A percentile compares a stretch with the other conserved stretches of the same genome.
Conservation (phyloP, 2,888 invertebrate genomes). For the Drosophila bunnanda region DNA sequence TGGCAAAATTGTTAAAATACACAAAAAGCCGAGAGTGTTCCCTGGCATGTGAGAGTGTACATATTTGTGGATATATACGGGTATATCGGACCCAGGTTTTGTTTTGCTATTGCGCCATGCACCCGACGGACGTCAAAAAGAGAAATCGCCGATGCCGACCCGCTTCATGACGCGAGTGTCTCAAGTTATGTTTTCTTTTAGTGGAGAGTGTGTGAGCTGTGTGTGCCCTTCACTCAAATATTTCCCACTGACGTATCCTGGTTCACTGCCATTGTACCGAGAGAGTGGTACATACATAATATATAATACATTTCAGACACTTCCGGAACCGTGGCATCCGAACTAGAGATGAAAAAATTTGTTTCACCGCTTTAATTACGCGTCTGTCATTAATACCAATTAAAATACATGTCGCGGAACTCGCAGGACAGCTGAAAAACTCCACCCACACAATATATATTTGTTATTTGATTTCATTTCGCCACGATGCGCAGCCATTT, state of each 20-base stretch:
- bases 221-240: constrained; percentile 37
- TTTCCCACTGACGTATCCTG: constrained; percentile 17
- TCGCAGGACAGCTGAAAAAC: constrained; percentile 8
- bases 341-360: not conserved
- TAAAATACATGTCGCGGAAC: constrained; percentile 26
- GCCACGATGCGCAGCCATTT: constrained; percentile 27
- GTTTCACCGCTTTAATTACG: constrained; percentile 13
- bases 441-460: constrained; percentile 10
- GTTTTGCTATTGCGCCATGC: constrained; percentile 73
- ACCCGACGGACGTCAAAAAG: constrained; percentile 61
- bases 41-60: constrained; percentile 21
- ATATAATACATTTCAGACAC: not conserved
- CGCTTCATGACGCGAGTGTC: constrained; percentile 43
- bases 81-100: constrained; percentile 34
- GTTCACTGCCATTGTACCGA: constrained; percentile 11
- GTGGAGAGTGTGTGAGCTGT: constrained; percentile 25
- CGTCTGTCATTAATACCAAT: constrained; percentile 10
- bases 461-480: constrained; percentile 27
- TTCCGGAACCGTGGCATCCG: constrained; percentile 7
- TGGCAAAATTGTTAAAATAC: constrained; percentile 15
- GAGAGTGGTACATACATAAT: not conserved
- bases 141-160: constrained; percentile 66
- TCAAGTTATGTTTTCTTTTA: constrained; percentile 52
- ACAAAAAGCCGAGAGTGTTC: constrained; percentile 1
- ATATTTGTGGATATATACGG: constrained; percentile 10